phyloP scores from a whole-genome alignment of 2,113 vertebrate genomes.

The Hemiprocne comata region DNA sequence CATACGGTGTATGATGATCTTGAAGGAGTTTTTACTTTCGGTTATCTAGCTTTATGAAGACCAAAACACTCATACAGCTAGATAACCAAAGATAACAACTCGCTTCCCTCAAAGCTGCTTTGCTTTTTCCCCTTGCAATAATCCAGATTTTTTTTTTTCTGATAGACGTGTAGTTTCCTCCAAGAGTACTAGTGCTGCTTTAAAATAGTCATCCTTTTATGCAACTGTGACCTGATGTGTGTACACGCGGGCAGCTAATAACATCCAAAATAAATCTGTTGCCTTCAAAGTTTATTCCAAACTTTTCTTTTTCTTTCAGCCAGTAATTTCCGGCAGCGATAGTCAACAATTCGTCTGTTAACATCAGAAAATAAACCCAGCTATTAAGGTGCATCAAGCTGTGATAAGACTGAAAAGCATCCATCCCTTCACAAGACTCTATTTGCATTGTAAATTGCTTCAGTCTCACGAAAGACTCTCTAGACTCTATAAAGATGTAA shows the following conservation, averaged over 20 bases:
- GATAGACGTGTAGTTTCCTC: conserved; percentile 29
- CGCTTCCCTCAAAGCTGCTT: conserved; percentile 81
- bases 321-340: conserved; percentile 71
- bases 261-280: conserved; percentile 69
- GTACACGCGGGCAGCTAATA: conserved; percentile 26
- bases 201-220: conserved; percentile 57
- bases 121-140: conserved; percentile 35
- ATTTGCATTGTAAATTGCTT: conserved; percentile 94
- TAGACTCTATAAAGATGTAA: conserved; percentile 85
- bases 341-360: conserved; percentile 77
- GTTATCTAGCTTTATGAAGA: conserved; percentile 99
- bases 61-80: conserved; percentile 99
- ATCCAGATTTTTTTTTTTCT: conserved; percentile 44
- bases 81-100: conserved; percentile 99
- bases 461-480: conserved; percentile 86
- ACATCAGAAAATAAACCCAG: conserved; percentile 81
- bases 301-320: conserved; percentile 80
- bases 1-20: conserved; percentile 83
- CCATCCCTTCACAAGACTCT: conserved; percentile 88
- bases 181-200: conserved; percentile 19
- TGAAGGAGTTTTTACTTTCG: conserved; percentile 99
- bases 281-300: conserved; percentile 81
- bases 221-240: conserved; percentile 52
- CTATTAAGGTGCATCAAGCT: conserved; percentile 72
- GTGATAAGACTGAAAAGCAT: conserved; percentile 79